These are phyloP conservation scores for Oryzias celebensis DNA, from an alignment of 2,113 vertebrate genomes.

Conservation along the genomic window DNA sequence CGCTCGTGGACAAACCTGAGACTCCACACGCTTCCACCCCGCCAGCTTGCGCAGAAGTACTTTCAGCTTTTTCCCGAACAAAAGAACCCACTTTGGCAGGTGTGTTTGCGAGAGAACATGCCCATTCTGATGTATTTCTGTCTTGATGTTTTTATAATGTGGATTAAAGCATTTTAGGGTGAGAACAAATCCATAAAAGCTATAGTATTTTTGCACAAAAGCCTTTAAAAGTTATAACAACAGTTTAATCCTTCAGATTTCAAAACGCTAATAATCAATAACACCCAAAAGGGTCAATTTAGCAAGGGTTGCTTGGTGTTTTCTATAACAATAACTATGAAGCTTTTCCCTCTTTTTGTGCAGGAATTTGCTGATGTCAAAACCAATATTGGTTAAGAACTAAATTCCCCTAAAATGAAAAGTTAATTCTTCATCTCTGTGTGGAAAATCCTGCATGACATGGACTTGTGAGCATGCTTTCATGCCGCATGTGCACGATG, in stretches of 20 bases:
- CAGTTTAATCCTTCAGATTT: too few species aligned
- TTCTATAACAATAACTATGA: too few species aligned
- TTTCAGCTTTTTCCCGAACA: constrained; percentile 95
- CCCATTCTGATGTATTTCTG: constrained; percentile 19
- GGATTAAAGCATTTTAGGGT: too few species aligned
- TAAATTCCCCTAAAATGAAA: not conserved
- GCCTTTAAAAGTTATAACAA: too few species aligned
- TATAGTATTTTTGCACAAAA: too few species aligned
- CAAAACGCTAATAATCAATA: too few species aligned
- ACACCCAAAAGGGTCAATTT: too few species aligned
- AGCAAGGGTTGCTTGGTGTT: too few species aligned
- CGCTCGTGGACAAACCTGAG: constrained; percentile 91
- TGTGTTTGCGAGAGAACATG: constrained; percentile 56
- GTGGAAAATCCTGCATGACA: constrained; percentile 5
- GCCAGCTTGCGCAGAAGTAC: constrained; percentile 90
- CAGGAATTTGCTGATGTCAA: too few species aligned
- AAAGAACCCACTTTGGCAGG: constrained; percentile 95
- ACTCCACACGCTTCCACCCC: constrained; percentile 88
- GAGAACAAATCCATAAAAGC: too few species aligned
- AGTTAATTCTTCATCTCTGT: not conserved
- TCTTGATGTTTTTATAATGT: not conserved
- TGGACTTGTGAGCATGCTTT: constrained; percentile 3
- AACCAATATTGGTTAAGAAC: too few species aligned
- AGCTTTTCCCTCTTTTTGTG: too few species aligned
- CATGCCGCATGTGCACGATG: constrained; percentile 3